Conservation (phyloP, 2,797 vertebrate species). For the Myripristis murdjan region DNA sequence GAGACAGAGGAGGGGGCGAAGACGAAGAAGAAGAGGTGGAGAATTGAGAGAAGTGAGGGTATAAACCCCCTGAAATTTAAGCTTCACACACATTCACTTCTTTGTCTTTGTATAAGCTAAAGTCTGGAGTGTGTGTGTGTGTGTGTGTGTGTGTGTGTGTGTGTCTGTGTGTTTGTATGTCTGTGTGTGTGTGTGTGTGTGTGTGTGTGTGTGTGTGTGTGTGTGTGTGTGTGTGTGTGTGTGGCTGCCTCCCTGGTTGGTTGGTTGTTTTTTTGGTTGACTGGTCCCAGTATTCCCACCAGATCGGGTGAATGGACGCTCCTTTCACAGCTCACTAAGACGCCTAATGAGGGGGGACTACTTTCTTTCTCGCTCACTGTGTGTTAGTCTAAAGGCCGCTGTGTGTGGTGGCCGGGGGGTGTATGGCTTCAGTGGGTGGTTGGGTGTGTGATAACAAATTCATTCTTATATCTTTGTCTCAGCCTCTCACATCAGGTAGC, state of each 20-base stretch:
- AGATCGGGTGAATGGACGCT: constrained; percentile 63
- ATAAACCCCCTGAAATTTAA: constrained; percentile 32
- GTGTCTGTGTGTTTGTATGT: too few relatives aligned
- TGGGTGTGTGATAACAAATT: constrained; percentile 3
- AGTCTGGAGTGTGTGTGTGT: constrained; percentile 3
- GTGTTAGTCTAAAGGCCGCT: constrained; percentile 27
- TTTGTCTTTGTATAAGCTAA: constrained; percentile 48
- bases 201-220: constrained; percentile 28
- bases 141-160: too few relatives aligned
- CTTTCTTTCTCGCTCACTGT: constrained; percentile 34
- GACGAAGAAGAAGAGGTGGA: constrained; percentile 34
- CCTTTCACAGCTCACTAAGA: constrained; percentile 56
- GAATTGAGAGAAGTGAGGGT: constrained; percentile 16
- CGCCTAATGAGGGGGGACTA: constrained; percentile 74
- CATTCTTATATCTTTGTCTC: neutral
- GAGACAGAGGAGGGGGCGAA: constrained; percentile 10
- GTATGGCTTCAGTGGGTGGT: neutral
- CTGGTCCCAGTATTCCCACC: constrained; percentile 68
- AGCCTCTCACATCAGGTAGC: neutral
- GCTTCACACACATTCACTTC: constrained; percentile 47
- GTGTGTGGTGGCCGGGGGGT: constrained; percentile 22
- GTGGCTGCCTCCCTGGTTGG: constrained; percentile 25
- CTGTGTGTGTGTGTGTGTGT: too few relatives aligned
- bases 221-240: constrained; percentile 30
- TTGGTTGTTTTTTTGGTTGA: constrained; percentile 55